Base-by-base conservation (phyloP, 2,113 vertebrate genomes). In the Prunella fulvescens region DNA sequence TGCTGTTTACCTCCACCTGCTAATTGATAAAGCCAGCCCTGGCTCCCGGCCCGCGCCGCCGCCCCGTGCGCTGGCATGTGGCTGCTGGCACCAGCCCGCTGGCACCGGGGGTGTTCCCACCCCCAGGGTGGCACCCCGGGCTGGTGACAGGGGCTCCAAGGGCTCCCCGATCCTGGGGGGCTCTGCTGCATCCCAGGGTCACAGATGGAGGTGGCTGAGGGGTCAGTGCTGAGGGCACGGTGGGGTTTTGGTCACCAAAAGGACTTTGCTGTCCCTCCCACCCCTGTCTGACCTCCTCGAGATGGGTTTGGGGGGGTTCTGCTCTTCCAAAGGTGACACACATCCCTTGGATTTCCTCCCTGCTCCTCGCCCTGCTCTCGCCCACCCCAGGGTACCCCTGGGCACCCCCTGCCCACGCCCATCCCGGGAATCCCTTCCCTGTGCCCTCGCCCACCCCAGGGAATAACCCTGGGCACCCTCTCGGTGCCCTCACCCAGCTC, bases 11-110 rank as follows among this genome's bases (percentile, higher is more conserved):
- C 96, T 97, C 92, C 95, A 85, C 93, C 90, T 96, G 95, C 88
- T 97, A 95, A 96, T 95, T 93, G 90, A 91, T 96, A 95, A 96
- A 96, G 91, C 96, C 95, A 91, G 15, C 71, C 91, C 67, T 95
- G 88, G 88, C 88, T 2, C 73, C 60, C 7, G 5, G 45, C 97
- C 96, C 64, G 4, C 37, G 91, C 57, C 86, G 35, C 89, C 90
- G 54, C 89, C 83, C 65, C 92, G 72, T 90, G 92, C 0, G 12
- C 29, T 12, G n/a, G 48, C 92, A 95, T 24, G 86, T 92, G 93
- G 74, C 4, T 61, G 93, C 14, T 5, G 18, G 0, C 81, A 69
- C 81, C 72, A 20, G n/a, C 40, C 28, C 0, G 5, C 20, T 62
- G 81, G 1, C 89, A 80, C 62, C 44, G 0, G 57, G 19, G 50